Evolutionary conservation across 2,797 vertebrate genomes (phyloP).

Genomic region (Chelonia mydas): DNA sequence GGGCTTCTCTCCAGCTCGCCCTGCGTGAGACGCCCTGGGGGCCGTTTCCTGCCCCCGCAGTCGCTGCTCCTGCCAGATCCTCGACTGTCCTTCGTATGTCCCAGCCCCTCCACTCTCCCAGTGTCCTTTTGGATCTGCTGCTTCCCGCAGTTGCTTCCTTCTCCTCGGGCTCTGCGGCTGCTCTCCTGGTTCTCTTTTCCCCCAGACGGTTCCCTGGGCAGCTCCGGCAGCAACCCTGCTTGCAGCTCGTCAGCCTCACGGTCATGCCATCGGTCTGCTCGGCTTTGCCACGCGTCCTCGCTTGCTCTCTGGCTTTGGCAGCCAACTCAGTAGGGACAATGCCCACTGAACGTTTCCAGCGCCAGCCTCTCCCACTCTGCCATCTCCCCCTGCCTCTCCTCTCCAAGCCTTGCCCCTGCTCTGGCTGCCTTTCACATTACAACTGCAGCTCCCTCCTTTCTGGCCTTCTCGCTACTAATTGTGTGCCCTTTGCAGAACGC

Average conservation of each 20-base stretch:
- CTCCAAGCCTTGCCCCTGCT: not conserved
- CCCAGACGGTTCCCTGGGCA: not conserved
- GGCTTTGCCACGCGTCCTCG: fast-evolving
- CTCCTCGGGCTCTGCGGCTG: not conserved
- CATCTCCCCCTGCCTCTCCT: not conserved
- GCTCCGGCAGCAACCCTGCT: not conserved
- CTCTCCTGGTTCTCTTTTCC: not conserved
- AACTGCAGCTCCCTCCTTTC: not conserved
- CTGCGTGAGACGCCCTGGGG: not conserved
- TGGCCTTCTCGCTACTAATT: not conserved
- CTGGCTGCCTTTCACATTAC: not conserved
- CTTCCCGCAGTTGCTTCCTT: not conserved
- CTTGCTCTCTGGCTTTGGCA: not conserved
- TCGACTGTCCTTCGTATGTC: not conserved
- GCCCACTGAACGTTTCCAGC: too few species aligned
- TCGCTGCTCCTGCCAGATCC: not conserved
- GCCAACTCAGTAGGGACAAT: not conserved
- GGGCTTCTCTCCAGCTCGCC: not conserved
- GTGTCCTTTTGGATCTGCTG: not conserved
- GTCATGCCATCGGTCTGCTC: fast-evolving
- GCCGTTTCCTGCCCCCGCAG: not conserved
- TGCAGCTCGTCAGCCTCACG: fast-evolving
- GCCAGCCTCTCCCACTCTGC: not conserved
- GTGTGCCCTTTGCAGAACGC: fast-evolving
- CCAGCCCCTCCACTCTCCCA: not conserved